Base-by-base conservation (phyloP, 2,888 invertebrate species). In the Campaea margaritaria region DNA sequence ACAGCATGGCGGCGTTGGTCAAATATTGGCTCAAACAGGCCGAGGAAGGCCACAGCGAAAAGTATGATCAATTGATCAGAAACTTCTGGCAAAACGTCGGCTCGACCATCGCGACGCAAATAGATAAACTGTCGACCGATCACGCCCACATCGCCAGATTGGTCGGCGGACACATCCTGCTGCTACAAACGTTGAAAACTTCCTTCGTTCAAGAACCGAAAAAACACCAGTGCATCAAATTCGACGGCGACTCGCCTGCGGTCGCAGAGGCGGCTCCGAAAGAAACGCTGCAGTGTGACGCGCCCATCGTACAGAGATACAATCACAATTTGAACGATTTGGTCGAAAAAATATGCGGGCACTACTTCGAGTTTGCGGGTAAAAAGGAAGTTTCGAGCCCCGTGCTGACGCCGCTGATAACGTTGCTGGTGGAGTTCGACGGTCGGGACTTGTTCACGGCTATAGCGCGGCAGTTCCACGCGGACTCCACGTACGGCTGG, bases 381-480 rank as follows among this genome's bases (percentile, higher is more conserved):
- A 75, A 81, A 9, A 83, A 86, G 16, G 85, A 89, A 52, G 79
- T 89, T 1, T 84, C 87, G 0, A 84, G 58, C 0, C 64, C 87
- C 2, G 89, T 95, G 27, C 69, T 95, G 13, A 81, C 87, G 9
- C 89, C 94, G 50, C 72, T 96, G 3, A 86, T 92, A 46, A 85
- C 91, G 9, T 74, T 96, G 5, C 81, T 95, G 0, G 78, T 85
- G 36, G 93, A 94, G 72, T 95, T 95, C 70, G 93, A 93, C 46
- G 93, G 92, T 50, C 73, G 81, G 12, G 81, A 86, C 11, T 87
- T 96, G 58, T 94, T 94, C 42, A 60, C 94, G 14, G 86, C 93
- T 8, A 64, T 95, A 16, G 87, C 93, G 36, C 64, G 72, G 11
- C 82, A 82, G 47, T 75, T 77, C 28, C 74, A 59, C 21, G 79